A percentile compares a stretch with the other conserved stretches of the same genome.
Evolutionary conservation across 1,140 invertebrate genomes (phyloP).

Genomic region (Procambarus virginalis): DNA sequence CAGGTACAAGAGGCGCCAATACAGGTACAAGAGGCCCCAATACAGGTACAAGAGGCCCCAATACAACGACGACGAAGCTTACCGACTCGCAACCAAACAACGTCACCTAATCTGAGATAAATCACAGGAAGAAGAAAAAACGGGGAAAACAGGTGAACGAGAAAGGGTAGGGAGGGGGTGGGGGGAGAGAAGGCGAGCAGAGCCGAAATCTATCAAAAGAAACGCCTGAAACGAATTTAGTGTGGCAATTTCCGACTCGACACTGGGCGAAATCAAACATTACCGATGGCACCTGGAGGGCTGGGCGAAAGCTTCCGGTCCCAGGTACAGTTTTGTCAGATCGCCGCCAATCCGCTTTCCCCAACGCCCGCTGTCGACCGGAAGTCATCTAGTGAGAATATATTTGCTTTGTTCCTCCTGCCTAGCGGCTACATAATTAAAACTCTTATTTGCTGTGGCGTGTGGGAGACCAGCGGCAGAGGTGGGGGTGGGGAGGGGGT

Average conservation of each 20-base stretch:
- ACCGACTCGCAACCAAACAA: too few relatives aligned
- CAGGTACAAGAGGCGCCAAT: too few relatives aligned
- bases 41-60: too few relatives aligned
- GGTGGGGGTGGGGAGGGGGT: not conserved
- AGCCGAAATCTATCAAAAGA: conserved; percentile 27
- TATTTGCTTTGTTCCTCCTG: conserved; percentile 33
- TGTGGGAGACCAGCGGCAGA: not conserved
- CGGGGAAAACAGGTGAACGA: too few relatives aligned
- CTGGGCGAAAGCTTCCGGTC: conserved; percentile 2
- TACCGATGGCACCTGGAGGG: conserved; percentile 42
- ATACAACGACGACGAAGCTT: too few relatives aligned
- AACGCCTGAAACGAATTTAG: conserved; percentile 13
- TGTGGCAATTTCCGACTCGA: conserved; percentile 32
- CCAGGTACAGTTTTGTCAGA: not conserved
- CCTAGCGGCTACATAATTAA: not conserved
- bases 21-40: too few relatives aligned
- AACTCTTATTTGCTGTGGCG: conserved; percentile 5
- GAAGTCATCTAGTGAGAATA: conserved; percentile 17
- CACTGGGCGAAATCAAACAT: conserved; percentile 10
- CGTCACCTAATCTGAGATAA: too few relatives aligned
- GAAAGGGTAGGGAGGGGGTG: too few relatives aligned
- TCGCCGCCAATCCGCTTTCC: not conserved
- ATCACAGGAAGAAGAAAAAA: too few relatives aligned
- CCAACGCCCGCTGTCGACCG: not conserved
- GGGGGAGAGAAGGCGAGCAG: not conserved